phyloP scores from a whole-genome alignment of 2,113 vertebrate species.

The Pangasianodon gigas region DNA sequence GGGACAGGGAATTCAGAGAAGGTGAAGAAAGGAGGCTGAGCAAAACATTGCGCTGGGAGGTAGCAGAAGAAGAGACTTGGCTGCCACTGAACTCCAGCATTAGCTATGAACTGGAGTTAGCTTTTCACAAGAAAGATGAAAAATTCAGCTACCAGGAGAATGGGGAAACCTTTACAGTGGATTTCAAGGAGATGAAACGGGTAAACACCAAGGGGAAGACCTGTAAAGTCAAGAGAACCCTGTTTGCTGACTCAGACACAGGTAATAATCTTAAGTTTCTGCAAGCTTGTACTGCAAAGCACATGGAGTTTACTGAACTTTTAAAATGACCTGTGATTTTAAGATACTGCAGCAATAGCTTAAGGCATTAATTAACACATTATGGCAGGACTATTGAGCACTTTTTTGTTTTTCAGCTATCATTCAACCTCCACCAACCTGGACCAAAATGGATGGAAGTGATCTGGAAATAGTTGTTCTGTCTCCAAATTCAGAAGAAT shows the following conservation, averaged over 20 bases:
- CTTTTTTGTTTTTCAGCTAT: conserved; percentile 51
- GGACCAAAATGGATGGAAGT: conserved; percentile 57
- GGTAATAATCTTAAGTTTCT: conserved; percentile 30
- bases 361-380: background rate
- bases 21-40: conserved; percentile 53
- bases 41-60: conserved; percentile 60
- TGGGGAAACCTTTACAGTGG: conserved; percentile 45
- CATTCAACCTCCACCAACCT: conserved; percentile 59
- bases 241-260: conserved; percentile 54
- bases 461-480: conserved; percentile 48
- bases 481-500: conserved; percentile 49
- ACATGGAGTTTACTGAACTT: background rate
- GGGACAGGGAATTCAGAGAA: conserved; percentile 38
- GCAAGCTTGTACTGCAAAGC: background rate
- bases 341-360: background rate
- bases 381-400: background rate
- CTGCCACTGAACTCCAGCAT: conserved; percentile 32
- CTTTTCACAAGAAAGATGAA: conserved; percentile 47
- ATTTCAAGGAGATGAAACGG: conserved; percentile 51
- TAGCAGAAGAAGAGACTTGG: conserved; percentile 35
- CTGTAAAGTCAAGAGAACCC: conserved; percentile 51
- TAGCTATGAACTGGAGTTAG: conserved; percentile 59
- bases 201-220: conserved; percentile 46
- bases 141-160: conserved; percentile 34
- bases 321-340: background rate